Evolutionary conservation across 2,113 vertebrate species (phyloP).

Genomic region (Oreochromis aureus): DNA sequence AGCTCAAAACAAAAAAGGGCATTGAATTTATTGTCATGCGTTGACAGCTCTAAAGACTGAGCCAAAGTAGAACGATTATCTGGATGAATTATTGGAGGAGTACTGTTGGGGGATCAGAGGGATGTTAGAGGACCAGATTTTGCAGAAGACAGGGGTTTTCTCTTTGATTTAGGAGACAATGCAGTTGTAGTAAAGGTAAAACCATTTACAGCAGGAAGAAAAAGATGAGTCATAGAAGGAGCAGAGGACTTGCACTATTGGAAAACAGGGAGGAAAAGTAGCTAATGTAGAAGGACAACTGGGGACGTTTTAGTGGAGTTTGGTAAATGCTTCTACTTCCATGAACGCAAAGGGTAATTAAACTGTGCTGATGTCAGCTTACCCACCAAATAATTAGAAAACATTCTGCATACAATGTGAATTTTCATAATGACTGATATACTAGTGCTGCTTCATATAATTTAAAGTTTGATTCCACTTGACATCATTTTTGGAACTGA

Average conservation of each 20-base stretch:
- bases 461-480: neutral
- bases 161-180: neutral
- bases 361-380: neutral
- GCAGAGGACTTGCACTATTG: neutral
- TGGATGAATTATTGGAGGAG: neutral
- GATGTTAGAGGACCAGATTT: neutral
- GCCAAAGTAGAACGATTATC: neutral
- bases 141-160: neutral
- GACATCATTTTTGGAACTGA: slow-evolving; percentile 8
- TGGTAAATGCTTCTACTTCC: neutral
- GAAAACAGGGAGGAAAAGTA: neutral
- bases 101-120: neutral
- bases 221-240: neutral
- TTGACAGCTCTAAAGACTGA: neutral
- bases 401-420: neutral
- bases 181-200: neutral
- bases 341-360: neutral
- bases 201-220: neutral
- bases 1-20: neutral
- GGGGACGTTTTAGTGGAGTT: neutral
- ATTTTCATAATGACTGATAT: neutral
- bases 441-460: neutral
- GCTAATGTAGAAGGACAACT: neutral
- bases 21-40: neutral
- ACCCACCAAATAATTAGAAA: neutral